Percentiles rank a stretch among this genome's conserved stretches.
Conservation (phyloP, 1,140 invertebrate species). For the Nomia melanderi region DNA sequence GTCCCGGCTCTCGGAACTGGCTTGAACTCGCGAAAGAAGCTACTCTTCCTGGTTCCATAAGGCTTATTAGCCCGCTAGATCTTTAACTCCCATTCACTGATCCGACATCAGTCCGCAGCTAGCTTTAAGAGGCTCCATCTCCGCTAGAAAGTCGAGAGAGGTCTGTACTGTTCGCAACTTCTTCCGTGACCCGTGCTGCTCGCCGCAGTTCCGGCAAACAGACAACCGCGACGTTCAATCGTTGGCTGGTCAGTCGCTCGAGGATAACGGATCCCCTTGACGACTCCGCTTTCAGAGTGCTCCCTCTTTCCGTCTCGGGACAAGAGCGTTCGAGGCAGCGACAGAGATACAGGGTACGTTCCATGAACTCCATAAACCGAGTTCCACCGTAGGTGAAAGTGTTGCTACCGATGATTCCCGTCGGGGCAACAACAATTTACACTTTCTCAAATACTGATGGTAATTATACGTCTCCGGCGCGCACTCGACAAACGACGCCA, state of each 20-base stretch:
- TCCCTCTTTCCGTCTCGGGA: not conserved
- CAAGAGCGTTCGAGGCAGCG: not conserved
- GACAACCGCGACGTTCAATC: slow-evolving; percentile 1
- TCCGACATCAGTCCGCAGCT: not conserved
- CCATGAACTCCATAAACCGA: not conserved
- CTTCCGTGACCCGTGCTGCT: not conserved
- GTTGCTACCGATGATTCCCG: too few species aligned
- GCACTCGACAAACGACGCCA: too few species aligned
- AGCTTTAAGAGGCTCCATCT: too few species aligned
- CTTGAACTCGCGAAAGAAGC: too few species aligned
- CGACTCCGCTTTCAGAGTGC: not conserved
- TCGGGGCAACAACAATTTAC: too few species aligned
- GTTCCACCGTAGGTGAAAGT: too few species aligned
- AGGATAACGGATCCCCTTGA: not conserved
- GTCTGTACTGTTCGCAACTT: slow-evolving; percentile 5
- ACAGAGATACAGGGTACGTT: not conserved
- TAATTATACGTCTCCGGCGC: too few species aligned
- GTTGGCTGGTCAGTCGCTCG: not conserved
- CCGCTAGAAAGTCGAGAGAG: not conserved
- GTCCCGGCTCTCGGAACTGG: too few species aligned
- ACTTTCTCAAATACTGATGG: too few species aligned
- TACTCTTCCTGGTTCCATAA: too few species aligned
- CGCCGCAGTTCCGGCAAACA: not conserved
- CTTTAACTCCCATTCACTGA: not conserved
- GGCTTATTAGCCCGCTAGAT: too few species aligned